A percentile compares a stretch with the other conserved stretches of the same genome.
phyloP scores from a whole-genome alignment of 2,888 invertebrate genomes.

The Harpagoxenus sublaevis region DNA sequence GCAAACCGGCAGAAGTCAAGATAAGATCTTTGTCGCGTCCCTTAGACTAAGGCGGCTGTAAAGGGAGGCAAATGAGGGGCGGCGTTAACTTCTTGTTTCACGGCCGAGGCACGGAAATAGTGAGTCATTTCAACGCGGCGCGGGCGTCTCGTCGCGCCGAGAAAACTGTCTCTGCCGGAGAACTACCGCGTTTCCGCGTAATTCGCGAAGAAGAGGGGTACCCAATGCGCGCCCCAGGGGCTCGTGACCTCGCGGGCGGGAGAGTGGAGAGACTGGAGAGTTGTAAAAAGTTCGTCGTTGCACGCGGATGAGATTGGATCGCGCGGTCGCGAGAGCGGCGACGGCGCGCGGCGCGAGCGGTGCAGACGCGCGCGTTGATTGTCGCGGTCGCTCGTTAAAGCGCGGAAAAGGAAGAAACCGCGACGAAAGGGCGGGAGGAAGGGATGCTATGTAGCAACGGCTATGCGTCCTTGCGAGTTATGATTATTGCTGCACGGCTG shows the following conservation, averaged over 20 bases:
- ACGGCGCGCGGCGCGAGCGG: not conserved
- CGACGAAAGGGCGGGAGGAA: conserved; percentile 24
- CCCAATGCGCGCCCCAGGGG: not conserved
- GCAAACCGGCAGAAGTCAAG: conserved; percentile 25
- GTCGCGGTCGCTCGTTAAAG: conserved; percentile 40
- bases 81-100: conserved; percentile 68
- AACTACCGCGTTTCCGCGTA: conserved; percentile 69
- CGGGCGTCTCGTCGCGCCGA: conserved; percentile 53
- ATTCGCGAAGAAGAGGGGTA: conserved; percentile 56
- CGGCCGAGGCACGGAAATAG: conserved; percentile 60
- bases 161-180: conserved; percentile 70
- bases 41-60: conserved; percentile 62
- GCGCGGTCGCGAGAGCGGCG: conserved; percentile 45
- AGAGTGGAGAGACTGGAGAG: not conserved
- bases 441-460: conserved; percentile 16
- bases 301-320: conserved; percentile 70
- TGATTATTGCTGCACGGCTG: conserved; percentile 64
- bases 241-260: conserved; percentile 61
- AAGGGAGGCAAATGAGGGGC: conserved; percentile 72
- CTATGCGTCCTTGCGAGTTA: conserved; percentile 69
- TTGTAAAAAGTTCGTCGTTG: conserved; percentile 64
- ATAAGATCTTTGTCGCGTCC: conserved; percentile 37
- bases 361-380: conserved; percentile 18
- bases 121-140: conserved; percentile 70
- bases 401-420: conserved; percentile 9